These are phyloP conservation scores for Drosophila nigromelanica DNA, from an alignment of 1,140 invertebrate species.

Conservation along the genomic window DNA sequence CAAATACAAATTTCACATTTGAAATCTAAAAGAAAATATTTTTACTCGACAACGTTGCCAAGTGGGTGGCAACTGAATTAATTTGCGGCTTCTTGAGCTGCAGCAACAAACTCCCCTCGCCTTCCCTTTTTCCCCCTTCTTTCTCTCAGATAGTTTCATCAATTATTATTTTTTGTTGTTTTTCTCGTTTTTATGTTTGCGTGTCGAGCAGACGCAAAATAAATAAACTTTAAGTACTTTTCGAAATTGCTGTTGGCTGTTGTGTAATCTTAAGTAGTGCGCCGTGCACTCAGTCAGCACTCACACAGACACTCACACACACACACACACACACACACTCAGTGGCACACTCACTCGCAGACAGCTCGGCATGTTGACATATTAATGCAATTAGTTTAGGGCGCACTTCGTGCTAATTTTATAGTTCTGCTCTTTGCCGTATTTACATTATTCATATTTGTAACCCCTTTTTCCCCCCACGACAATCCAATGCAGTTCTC, in stretches of 20 bases:
- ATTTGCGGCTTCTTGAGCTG: slow-evolving; percentile 52
- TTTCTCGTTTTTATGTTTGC: slow-evolving; percentile 67
- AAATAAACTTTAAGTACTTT: slow-evolving; percentile 83
- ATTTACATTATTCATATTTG: slow-evolving; percentile 52
- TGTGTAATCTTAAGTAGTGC: slow-evolving; percentile 80
- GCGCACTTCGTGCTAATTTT: slow-evolving; percentile 69
- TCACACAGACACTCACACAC: slow-evolving; percentile 29
- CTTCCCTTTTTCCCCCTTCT: neutral
- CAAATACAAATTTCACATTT: slow-evolving; percentile 54
- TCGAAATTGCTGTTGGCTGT: slow-evolving; percentile 73
- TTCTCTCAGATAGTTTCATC: slow-evolving; percentile 43
- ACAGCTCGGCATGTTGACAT: slow-evolving; percentile 68
- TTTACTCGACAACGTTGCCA: slow-evolving; percentile 57
- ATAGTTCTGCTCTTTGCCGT: slow-evolving; percentile 42
- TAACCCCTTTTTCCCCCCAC: neutral
- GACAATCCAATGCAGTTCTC: slow-evolving; percentile 14
- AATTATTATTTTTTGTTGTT: slow-evolving; percentile 51
- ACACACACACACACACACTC: slow-evolving; percentile 36
- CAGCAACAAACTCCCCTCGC: neutral
- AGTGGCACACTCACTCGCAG: slow-evolving; percentile 13
- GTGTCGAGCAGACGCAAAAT: slow-evolving; percentile 77
- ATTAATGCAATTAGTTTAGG: slow-evolving; percentile 80
- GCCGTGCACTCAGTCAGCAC: slow-evolving; percentile 65
- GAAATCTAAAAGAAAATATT: slow-evolving; percentile 74
- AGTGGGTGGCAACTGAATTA: slow-evolving; percentile 81